Base-by-base conservation (phyloP, 2,888 invertebrate genomes). In the Elgonia sp. region DNA sequence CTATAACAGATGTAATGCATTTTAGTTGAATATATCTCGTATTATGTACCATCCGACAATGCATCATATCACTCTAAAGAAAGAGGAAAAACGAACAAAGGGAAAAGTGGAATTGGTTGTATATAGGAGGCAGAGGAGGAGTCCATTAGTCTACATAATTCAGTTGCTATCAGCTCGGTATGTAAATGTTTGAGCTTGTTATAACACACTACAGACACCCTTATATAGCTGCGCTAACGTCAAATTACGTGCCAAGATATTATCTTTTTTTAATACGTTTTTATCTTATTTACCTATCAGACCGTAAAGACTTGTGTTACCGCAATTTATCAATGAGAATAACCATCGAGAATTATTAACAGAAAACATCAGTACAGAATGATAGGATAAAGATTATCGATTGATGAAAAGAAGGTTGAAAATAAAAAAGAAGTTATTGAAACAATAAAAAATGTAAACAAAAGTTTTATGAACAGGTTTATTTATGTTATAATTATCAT, bases 121-220 rank as follows among this genome's bases (percentile, higher is more conserved):
- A 57, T 50, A 65, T 77, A 67, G 82, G 39, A 87, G 72, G 20
- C 40, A 80, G 80, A 84, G 86, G 89, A 90, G 89, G 87, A 90
- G 89, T 90, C 90, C 91, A 91, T 91, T 91, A 90, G 90, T 89
- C 89, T 88, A 88, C 89, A 90, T 91, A 92, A 92, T 90, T 91
- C 90, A 91, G 88, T 90, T 89, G 89, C 89, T 90, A 91, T 91
- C 89, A 88, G 84, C 81, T 76, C 69, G 87, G 89, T 91, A 92
- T 92, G 92, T 91, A 92, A 92, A 93, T 92, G 91, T 91, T 92
- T 91, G 87, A 91, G 89, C 90, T 90, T 91, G 91, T 91, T 91
- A 90, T 90, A 88, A 85, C 89, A 88, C 72, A 88, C 82, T 75
- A 40, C 76, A 75, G 76, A 69, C 80, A 73, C 53, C 77, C 81